phyloP scores from a whole-genome alignment of 2,797 vertebrate genomes.

The Oreortyx pictus region DNA sequence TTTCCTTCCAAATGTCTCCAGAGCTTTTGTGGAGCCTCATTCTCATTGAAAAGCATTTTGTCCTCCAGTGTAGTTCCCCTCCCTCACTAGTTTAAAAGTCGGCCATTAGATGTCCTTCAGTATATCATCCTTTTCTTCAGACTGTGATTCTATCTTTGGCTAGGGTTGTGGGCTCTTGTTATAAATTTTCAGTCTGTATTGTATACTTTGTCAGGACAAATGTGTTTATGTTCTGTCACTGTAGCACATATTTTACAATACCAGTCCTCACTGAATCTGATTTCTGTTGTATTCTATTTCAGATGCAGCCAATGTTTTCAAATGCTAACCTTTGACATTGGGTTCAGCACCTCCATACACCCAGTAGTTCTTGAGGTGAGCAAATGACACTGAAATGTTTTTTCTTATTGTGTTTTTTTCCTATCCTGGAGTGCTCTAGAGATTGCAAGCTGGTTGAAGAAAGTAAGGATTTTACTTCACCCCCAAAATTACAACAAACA shows the following conservation, averaged over 20 bases:
- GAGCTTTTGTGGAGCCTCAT: background rate
- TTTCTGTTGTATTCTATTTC: slow-evolving; percentile 55
- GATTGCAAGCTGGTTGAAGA: background rate
- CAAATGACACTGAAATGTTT: background rate
- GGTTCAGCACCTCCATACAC: slow-evolving; percentile 76
- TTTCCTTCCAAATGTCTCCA: background rate
- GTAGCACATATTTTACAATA: background rate
- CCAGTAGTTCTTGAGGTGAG: slow-evolving; percentile 89
- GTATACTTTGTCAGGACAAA: background rate
- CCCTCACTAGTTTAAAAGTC: background rate
- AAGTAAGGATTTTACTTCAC: background rate
- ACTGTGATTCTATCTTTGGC: background rate
- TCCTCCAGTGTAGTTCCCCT: background rate
- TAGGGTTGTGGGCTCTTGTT: background rate
- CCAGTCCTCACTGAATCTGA: background rate
- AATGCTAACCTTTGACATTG: slow-evolving; percentile 91
- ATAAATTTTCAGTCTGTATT: background rate
- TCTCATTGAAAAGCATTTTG: background rate
- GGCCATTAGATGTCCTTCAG: background rate
- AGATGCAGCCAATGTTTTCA: slow-evolving; percentile 94
- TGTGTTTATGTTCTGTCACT: background rate
- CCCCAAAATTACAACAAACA: background rate
- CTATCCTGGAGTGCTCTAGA: background rate
- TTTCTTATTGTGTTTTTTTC: background rate
- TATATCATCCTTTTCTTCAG: background rate